Base-by-base conservation (phyloP, 2,113 vertebrate species). In the Romanogobio albipinnatus region DNA sequence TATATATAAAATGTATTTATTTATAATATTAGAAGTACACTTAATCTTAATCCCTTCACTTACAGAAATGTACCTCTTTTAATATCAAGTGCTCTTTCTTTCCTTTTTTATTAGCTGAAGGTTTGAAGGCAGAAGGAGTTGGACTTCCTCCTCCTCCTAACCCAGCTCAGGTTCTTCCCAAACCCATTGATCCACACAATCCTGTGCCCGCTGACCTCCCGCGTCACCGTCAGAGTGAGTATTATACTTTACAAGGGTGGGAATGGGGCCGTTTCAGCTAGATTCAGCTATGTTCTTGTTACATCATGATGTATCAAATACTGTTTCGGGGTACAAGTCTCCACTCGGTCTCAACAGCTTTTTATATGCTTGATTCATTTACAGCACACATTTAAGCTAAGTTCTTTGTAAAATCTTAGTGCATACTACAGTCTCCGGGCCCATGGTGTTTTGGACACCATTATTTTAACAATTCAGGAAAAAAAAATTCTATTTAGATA, bases 161-260 rank as follows among this genome's bases (percentile, higher is more conserved):
- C 86, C 90, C 95, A 22, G 93, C 91, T 76, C 97, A 94, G 91
- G 92, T 93, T 89, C 93, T 89, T 93, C 93, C 94, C 92, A 96
- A 93, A 90, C 95, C 74, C 1, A 87, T 94, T 61, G 93, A 95
- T 74, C 91, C 85, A n/a, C 93, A 89, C 49, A 92, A 49, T 74
- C 87, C 87, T 19, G 80, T 53, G 7, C 86, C 84, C n/a, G 93
- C 84, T 24, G 91, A 92, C 56, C 88, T 86, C 2, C 89, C 91
- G 2, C 94, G 91, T 15, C 95, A 95, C 87, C 92, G 92, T 22
- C 94, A 95, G 90, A 95, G 95, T 95, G 89, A 95, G 94, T 94
- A 81, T 33, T 26, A 11, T 26, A 51, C 15, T 22, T 17, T 11
- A 9, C 66, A 61, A 22, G 26, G n/a, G 70, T 19, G 24, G 45